A percentile compares a stretch with the other conserved stretches of the same genome.
Evolutionary conservation across 2,888 invertebrate species (phyloP).

Genomic region (Hemistola chrysoprasaria): DNA sequence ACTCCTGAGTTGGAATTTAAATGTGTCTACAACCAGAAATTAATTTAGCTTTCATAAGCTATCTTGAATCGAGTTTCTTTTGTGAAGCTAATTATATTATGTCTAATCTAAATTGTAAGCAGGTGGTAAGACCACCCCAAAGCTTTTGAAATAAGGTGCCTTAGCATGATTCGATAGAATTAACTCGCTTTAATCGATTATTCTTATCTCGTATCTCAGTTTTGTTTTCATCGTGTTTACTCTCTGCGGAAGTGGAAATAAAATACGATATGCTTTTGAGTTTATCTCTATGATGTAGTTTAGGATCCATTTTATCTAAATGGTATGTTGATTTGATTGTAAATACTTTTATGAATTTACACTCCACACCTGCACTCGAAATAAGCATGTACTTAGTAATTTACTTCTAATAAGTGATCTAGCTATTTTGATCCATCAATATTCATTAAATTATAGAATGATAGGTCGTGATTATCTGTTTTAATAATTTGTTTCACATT

Average conservation of each 20-base stretch:
- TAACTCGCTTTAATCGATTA: slow-evolving; percentile 17
- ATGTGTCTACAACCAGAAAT: no score
- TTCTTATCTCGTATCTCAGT: slow-evolving; percentile 15
- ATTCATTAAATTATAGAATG: no score
- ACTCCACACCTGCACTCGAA: no score
- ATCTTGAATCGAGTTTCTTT: neutral
- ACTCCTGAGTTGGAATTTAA: no score
- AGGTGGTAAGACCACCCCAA: slow-evolving; percentile 12
- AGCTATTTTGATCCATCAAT: no score
- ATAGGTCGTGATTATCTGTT: no score
- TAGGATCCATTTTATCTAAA: slow-evolving; percentile 13
- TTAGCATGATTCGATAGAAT: slow-evolving; percentile 14
- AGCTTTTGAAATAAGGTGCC: slow-evolving; percentile 15
- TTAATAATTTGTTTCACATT: slow-evolving; percentile 11
- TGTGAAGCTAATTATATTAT: slow-evolving; percentile 3
- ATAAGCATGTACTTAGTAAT: no score
- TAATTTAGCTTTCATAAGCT: no score
- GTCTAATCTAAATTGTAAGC: slow-evolving; percentile 7
- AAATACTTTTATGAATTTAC: no score
- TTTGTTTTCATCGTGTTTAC: slow-evolving; percentile 10
- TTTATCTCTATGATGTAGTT: slow-evolving; percentile 5
- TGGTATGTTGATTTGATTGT: slow-evolving; percentile 8
- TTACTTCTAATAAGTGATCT: no score
- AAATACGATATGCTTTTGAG: slow-evolving; percentile 9
- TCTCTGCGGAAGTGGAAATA: slow-evolving; percentile 15